Evolutionary conservation across 92 coral and sea anemone genomes (phyloP), one percentile per base, ranked within the genome.

Genomic region (Palythoa grandis): DNA sequence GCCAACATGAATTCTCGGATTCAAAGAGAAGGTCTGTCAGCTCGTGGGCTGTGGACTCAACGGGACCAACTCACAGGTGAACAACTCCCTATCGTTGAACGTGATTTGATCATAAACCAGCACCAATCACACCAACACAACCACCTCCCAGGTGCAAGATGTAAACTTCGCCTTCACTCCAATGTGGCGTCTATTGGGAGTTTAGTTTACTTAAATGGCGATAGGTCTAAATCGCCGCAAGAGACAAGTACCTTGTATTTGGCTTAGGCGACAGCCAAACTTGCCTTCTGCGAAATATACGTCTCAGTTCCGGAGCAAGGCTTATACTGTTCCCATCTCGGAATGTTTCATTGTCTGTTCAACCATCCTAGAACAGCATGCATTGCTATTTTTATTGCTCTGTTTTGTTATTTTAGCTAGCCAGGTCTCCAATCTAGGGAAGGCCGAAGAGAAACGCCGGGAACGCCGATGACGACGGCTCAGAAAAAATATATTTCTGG

Each of bases 281-380:
- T 63, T 80, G 85, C 86, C 65, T 63, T 22, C 78, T 90, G 39
- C 92, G 79, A 52, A 90, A 86, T 54, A 80, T 87, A 11, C 58
- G 67, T 89, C 87, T 47, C 92, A 90, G 87, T 90, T 85, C 70
- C 71, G 85, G 77, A 79, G 84, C 56, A 86, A 86, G 47, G 87
- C 66, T 9, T 86, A 82, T 78, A 37, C 72, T 3, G 74, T 86
- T 16, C 74, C 87, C 50, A 48, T 86, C 72, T 53, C 83, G 2
- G 76, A 79, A 7, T 80, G 87, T 40, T 89, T 85, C 37, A 87
- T 66, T 52, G 79, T 86, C 57, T 12, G 63, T 78, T 69, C 83
- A 57, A 16, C 65, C 4, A 57, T 16, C 13, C 4, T n/a, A n/a
- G n/a, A n/a, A n/a, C 76, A 71, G 29, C 52, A n/a, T 71, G 20